Evolutionary conservation across 2,113 vertebrate genomes (phyloP).

Genomic region (Lutjanus erythropterus): DNA sequence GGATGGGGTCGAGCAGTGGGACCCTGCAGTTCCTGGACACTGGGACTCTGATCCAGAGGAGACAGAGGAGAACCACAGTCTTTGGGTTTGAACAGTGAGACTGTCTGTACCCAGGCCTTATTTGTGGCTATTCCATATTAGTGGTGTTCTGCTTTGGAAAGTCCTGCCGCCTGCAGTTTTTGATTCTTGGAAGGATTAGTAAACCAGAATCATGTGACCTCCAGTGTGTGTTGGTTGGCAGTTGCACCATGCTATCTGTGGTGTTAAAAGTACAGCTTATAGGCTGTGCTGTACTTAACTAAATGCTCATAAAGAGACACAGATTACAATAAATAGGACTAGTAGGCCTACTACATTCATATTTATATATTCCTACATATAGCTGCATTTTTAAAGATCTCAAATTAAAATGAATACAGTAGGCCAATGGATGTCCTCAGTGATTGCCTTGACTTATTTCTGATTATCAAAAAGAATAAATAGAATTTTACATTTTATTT

Average conservation of each 20-base stretch:
- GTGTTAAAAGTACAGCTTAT: conserved; percentile 32
- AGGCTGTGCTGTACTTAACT: conserved; percentile 11
- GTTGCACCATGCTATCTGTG: conserved; percentile 36
- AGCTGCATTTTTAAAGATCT: background rate
- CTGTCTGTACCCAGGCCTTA: conserved; percentile 32
- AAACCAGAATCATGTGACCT: conserved; percentile 47
- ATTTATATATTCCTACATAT: background rate
- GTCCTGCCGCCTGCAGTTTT: conserved; percentile 42
- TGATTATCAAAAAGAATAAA: background rate
- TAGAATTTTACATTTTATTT: background rate
- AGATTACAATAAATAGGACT: conserved; percentile 11
- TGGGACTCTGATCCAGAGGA: conserved; percentile 9
- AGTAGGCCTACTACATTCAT: background rate
- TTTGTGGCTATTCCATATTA: conserved; percentile 35
- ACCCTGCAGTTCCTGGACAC: conserved; percentile 6
- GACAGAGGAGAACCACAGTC: conserved; percentile 41
- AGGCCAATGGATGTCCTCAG: too few species aligned
- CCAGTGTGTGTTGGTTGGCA: conserved; percentile 57
- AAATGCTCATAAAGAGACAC: conserved; percentile 21
- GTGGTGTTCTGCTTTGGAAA: conserved; percentile 49
- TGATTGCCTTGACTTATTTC: background rate
- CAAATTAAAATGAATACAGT: background rate
- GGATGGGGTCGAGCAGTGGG: background rate
- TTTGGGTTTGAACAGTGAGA: conserved; percentile 33
- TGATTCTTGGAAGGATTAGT: conserved; percentile 57